Evolutionary conservation across 2,113 vertebrate species (phyloP), one percentile per base, ranked within the genome.

Genomic region (Malurus elegans): DNA sequence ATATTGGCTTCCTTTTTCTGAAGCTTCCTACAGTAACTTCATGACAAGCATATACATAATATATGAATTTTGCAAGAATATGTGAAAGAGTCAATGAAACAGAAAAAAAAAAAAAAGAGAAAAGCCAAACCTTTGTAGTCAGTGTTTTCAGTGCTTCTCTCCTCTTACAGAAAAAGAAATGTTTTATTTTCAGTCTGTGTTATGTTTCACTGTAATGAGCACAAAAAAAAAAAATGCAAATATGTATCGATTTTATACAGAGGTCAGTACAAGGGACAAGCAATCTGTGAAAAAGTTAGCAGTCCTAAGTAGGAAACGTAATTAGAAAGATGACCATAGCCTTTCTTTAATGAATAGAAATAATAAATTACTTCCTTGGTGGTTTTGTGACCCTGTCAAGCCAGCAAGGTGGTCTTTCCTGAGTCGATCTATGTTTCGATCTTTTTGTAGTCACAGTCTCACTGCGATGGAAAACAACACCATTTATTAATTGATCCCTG

Each of bases 281-380:
- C 81, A 97, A 97, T 97, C 88, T 94, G 56, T 81, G 94, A 82
- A 94, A 96, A 96, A 97, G 89, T 93, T 95, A 94, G 36, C 61
- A 90, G 71, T 95, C 64, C 47, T 88, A 95, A 93, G 89, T 95
- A 96, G 94, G 94, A 97, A 97, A 97, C 97, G 95, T 97, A 98
- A 97, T 97, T 97, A 96, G 91, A 96, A 96, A 95, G 81, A 97
- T 95, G 86, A 94, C 81, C 95, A 84, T 86, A 97, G 97, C 96
- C 93, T 96, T 96, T 96, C 84, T 95, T 95, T 97, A 97, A 97
- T 97, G 96, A 97, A 97, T 96, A 97, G 71, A 94, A 95, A 93
- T 97, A 97, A 98, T 97, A 97, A 97, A 97, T 96, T 0, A 96
- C 96, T 97, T 97, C 95, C 96, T 79, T 70, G 70, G 84, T 96